These are phyloP conservation scores for Monomorium pharaonis DNA, from an alignment of 1,140 invertebrate genomes.

Conservation along the genomic window DNA sequence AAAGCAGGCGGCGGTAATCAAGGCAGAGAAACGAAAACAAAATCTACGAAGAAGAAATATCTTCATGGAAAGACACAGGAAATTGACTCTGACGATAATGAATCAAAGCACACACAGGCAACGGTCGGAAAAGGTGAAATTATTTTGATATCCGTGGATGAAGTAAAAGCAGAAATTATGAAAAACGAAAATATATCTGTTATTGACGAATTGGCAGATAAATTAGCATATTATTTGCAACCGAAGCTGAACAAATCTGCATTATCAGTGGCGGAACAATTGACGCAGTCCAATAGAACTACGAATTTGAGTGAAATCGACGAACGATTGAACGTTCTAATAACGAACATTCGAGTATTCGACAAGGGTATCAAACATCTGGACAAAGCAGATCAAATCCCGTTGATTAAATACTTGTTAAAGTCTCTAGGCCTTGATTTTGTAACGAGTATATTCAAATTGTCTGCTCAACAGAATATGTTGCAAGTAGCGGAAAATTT, in stretches of 20 bases:
- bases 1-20: constrained; percentile 96
- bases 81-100: constrained; percentile 88
- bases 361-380: constrained; percentile 93
- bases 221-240: constrained; percentile 87
- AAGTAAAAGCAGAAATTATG: constrained; percentile 89
- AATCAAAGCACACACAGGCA: constrained; percentile 59
- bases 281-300: constrained; percentile 81
- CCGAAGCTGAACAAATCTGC: constrained; percentile 86
- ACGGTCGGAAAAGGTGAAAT: constrained; percentile 82
- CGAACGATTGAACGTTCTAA: constrained; percentile 92
- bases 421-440: constrained; percentile 94
- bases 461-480: constrained; percentile 89
- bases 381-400: constrained; percentile 87
- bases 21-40: constrained; percentile 98
- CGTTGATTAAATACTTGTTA: constrained; percentile 92
- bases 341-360: constrained; percentile 92
- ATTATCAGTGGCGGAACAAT: constrained; percentile 88
- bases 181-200: constrained; percentile 88
- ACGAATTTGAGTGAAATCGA: constrained; percentile 85
- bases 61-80: constrained; percentile 86
- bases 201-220: constrained; percentile 87
- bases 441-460: constrained; percentile 91
- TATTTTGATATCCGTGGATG: constrained; percentile 89
- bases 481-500: constrained; percentile 85
- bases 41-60: constrained; percentile 93